Evolutionary conservation across 2,888 invertebrate species (phyloP), one percentile per base, ranked within the genome.

Genomic region (Phyto melanocephala): DNA sequence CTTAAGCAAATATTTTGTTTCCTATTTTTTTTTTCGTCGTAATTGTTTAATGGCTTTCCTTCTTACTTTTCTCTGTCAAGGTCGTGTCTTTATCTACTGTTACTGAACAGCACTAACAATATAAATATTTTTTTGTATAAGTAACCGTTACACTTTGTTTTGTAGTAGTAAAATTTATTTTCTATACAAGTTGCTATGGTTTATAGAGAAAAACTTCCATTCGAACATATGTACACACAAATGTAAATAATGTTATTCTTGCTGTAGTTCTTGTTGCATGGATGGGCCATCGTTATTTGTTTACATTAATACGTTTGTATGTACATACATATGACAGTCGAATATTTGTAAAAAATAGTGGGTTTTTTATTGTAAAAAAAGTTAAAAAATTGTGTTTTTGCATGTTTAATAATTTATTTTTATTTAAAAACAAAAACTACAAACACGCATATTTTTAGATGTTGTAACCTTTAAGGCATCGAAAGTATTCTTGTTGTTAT

Each of bases 21-120:
- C 11, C 40, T 71, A 45, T 22, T 42, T 20, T 54, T 40, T 28
- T 71, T 24, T 37, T 24, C 24, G 40, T 24, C 20, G 7, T 13
- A 22, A 3, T 62, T 42, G 22, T 13, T 58, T 63, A n/a, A 15
- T 33, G 6, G n/a, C 13, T 45, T 42, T 54, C 20, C n/a, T 54
- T 28, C 17, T 47, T 63, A 5, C 7, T 47, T 65, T 63, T 71
- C 71, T 78, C 65, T 67, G 72, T 72, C 79, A 79, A 79, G 79
- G 79, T 72, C 79, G 67, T 67, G 24, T 0, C 35, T 24, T 37
- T 50, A 28, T 62, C 22, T 17, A 24, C 24, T 67, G 67, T 67
- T 54, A 54, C 24, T 52, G 37, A 67, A 65, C 56, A 42, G 45
- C 63, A 47, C 15, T 10, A 33, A 71, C 35, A 40, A 62, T 13